Conservation (phyloP, 2,888 invertebrate genomes). For the Brachyptera risi region DNA sequence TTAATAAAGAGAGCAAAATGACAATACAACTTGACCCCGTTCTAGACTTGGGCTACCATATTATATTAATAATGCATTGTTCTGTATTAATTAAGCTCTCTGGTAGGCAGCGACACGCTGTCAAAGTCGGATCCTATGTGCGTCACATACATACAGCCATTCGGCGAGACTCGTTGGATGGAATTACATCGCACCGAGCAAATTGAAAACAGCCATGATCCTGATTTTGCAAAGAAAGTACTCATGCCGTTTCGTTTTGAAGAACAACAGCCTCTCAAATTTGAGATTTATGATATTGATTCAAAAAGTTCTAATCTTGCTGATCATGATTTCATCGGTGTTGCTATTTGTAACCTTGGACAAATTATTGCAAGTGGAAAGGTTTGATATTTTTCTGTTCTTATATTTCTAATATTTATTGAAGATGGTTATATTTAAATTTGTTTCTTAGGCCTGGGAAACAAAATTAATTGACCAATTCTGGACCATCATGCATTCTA, state of each 20-base stretch:
- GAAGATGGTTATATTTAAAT: no score
- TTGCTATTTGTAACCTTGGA: slow-evolving; percentile 50
- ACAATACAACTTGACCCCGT: no score
- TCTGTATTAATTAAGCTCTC: slow-evolving; percentile 40
- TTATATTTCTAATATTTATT: no score
- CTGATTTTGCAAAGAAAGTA: slow-evolving; percentile 52
- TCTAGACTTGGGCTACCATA: no score
- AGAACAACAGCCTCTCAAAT: slow-evolving; percentile 51
- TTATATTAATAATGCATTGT: neutral
- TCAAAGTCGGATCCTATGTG: slow-evolving; percentile 56
- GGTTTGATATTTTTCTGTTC: slow-evolving; percentile 22
- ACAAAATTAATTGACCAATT: neutral
- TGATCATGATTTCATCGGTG: slow-evolving; percentile 50
- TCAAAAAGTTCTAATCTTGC: slow-evolving; percentile 38
- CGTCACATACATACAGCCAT: slow-evolving; percentile 44
- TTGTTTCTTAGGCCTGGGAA: no score
- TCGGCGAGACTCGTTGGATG: slow-evolving; percentile 42
- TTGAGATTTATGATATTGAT: slow-evolving; percentile 48
- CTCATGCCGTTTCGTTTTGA: slow-evolving; percentile 53
- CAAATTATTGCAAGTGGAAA: slow-evolving; percentile 42
- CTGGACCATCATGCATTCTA: no score
- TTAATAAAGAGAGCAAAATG: no score
- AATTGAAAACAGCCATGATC: slow-evolving; percentile 47
- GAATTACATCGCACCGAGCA: slow-evolving; percentile 47
- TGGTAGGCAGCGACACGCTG: slow-evolving; percentile 48